Evolutionary conservation across 2,888 invertebrate genomes (phyloP), one percentile per base, ranked within the genome.

Genomic region (Xestoiulus laeticollis): DNA sequence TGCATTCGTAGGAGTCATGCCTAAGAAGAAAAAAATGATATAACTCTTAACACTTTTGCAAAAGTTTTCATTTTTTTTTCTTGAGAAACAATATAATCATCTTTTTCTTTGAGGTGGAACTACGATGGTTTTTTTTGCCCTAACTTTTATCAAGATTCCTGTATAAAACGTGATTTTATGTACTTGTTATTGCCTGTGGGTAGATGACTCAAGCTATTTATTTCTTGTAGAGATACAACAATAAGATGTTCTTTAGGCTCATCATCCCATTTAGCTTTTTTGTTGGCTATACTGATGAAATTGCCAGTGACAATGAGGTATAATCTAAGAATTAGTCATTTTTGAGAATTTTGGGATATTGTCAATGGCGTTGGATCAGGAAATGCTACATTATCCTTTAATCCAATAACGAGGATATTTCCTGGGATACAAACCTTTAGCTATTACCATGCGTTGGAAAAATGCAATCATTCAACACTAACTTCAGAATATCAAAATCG

Each of bases 221-320:
- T 59, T 59, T 59, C 59, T 6, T n/a, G 59, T n/a, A n/a, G 22
- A n/a, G 59, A n/a, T 59, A n/a, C 59, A 59, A 59, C 59, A 59
- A 59, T 59, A 14, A 59, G 59, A 59, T 59, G 59, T 59, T 59
- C n/a, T 59, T 59, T 22, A n/a, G 59, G 22, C 19, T 59, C 59
- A 59, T 59, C 59, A 59, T 59, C 59, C 59, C 59, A 59, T 59
- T 59, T 59, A n/a, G 59, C n/a, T n/a, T 59, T 59, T n/a, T 22
- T 59, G 59, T 59, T 22, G 59, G 59, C 22, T 59, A n/a, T n/a
- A 59, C 59, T 59, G 59, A 59, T 59, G 59, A 19, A 59, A 59
- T 59, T 59, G 59, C 59, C 59, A 59, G 59, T 59, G 59, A 59
- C 59, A 59, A 59, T 59, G 59, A 59, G 59, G 59, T n/a, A 59